phyloP scores from a whole-genome alignment of 1,140 invertebrate genomes.

The Lepidurus arcticus region DNA sequence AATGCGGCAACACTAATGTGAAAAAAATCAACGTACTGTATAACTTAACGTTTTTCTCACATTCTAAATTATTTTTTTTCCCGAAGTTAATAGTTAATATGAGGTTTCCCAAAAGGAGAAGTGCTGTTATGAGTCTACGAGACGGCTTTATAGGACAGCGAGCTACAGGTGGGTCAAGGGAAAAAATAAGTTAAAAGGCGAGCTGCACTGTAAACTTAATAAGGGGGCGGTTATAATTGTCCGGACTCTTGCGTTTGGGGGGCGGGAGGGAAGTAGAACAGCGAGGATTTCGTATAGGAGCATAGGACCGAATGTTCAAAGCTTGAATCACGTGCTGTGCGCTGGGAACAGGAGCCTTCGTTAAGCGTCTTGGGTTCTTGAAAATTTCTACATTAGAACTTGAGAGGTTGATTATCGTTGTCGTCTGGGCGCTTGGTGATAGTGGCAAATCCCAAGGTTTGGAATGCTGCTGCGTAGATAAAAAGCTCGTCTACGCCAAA shows the following conservation, averaged over 20 bases:
- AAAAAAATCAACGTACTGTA: background rate
- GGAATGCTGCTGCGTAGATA: constrained; percentile 25
- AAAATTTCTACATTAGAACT: constrained; percentile 4
- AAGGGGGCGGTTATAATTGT: background rate
- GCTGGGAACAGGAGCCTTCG: constrained; percentile 6
- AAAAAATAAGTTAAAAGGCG: background rate
- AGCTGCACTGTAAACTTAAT: constrained; percentile 2
- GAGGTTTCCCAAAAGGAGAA: too few relatives aligned
- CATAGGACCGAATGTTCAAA: background rate
- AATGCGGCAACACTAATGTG: background rate
- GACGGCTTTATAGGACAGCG: background rate
- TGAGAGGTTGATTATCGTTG: constrained; percentile 12
- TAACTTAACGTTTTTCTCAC: too few relatives aligned
- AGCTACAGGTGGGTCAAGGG: constrained; percentile 16
- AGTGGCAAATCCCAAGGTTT: background rate
- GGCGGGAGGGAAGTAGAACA: background rate
- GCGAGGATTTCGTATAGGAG: background rate
- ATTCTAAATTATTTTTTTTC: too few relatives aligned
- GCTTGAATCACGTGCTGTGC: constrained; percentile 4
- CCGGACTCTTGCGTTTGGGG: background rate
- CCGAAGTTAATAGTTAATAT: too few relatives aligned
- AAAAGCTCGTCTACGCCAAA: constrained; percentile 17
- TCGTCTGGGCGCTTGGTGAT: background rate
- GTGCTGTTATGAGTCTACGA: background rate
- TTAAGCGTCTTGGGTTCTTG: background rate